Conservation (phyloP, 2,113 vertebrate species). For the pig (Sus scrofa) region T2T-Sscrofa CM000813.6:116787501-116788000, state of each 20-base stretch:
- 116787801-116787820: not conserved
- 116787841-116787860: not conserved
- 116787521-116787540: not conserved
- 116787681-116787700: not conserved
- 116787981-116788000: not conserved
- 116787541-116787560: conserved; percentile 35
- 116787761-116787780: not conserved
- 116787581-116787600: not conserved
- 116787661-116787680: conserved; percentile 27
- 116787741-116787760: not conserved
- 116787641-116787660: not conserved
- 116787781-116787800: conserved; percentile 4
- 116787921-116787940: not conserved
- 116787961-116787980: not conserved
- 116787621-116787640: not conserved
- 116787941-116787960: not conserved
- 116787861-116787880: not conserved
- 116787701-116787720: not conserved
- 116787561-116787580: conserved; percentile 2
- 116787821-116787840: not conserved
- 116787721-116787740: not conserved
- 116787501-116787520: too few relatives aligned
- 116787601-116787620: not conserved
- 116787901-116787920: not conserved
- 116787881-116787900: not conserved